These are phyloP conservation scores for Australoheros facetus DNA, from an alignment of 2,797 vertebrate species.

Conservation along the genomic window DNA sequence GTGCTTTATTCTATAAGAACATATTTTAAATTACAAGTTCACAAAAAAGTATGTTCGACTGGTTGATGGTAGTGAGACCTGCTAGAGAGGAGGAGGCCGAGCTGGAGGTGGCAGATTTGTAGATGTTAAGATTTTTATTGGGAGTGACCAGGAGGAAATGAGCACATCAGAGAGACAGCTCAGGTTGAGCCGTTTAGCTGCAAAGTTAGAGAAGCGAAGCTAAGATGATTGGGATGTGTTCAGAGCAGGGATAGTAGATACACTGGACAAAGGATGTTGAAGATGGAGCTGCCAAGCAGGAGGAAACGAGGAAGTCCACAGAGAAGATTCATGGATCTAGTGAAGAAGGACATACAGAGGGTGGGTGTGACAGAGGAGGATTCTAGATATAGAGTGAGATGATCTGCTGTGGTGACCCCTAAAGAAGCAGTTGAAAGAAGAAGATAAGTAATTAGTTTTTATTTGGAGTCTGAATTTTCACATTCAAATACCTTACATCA, in stretches of 20 bases:
- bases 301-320: neutral
- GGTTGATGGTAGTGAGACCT: neutral
- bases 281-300: neutral
- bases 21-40: neutral
- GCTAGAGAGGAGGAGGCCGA: neutral
- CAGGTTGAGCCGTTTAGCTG: neutral
- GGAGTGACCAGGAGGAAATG: neutral
- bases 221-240: neutral
- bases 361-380: neutral
- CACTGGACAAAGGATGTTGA: neutral
- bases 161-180: neutral
- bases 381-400: neutral
- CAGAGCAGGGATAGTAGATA: neutral
- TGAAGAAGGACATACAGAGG: neutral
- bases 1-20: neutral
- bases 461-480: neutral
- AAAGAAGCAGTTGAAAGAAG: neutral
- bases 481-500: neutral
- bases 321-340: neutral
- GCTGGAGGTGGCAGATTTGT: neutral
- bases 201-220: neutral
- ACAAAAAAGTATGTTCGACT: neutral
- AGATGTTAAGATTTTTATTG: too few species aligned
- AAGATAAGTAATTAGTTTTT: neutral
- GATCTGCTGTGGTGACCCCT: neutral